Evolutionary conservation across 1,140 invertebrate species (phyloP), one percentile per base, ranked within the genome.

Genomic region (Adelges cooleyi): DNA sequence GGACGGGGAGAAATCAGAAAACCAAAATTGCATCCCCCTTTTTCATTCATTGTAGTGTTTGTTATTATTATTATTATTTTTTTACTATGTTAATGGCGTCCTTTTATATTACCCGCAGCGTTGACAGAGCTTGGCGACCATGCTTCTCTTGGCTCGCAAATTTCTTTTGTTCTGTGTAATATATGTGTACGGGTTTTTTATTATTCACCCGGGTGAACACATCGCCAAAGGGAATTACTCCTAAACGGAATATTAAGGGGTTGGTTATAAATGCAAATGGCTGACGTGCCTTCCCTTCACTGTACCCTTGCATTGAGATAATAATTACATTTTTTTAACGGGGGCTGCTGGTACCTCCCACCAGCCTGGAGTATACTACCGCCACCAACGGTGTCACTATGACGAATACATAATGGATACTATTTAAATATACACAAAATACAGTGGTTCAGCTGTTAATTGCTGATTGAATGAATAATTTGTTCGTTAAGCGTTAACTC

Each of bases 181-280:
- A 42, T 40, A 36, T 23, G 20, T 22, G 15, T 42, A 27, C 17
- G 20, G 20, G 23, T 42, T 44, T 59, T 59, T 20, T 59, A 59
- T 59, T 59, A 59, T 59, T 59, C 23, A 23, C 23, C 40, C 38
- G 38, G 54, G 44, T 44, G 54, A 59, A 59, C 44, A 40, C n/a
- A 59, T 59, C 38, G 54, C 54, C 54, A 44, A 59, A 59, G 54
- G 54, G 54, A 59, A 59, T 59, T 59, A 59, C 27, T 59, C 23
- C 40, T 42, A 59, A 59, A 59, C 54, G 54, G 38, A 18, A 59
- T 59, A 33, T 59, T 17, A 38, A 59, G 54, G 54, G 54, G 54
- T 59, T 59, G 54, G 40, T 59, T 59, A 44, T 46, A 44, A 59
- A 59, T 59, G 54, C 54, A 59, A 59, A 59, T 59, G 54, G 54